These are phyloP conservation scores for Chaenogobius annularis DNA, from an alignment of 2,113 vertebrate genomes.

Conservation along the genomic window DNA sequence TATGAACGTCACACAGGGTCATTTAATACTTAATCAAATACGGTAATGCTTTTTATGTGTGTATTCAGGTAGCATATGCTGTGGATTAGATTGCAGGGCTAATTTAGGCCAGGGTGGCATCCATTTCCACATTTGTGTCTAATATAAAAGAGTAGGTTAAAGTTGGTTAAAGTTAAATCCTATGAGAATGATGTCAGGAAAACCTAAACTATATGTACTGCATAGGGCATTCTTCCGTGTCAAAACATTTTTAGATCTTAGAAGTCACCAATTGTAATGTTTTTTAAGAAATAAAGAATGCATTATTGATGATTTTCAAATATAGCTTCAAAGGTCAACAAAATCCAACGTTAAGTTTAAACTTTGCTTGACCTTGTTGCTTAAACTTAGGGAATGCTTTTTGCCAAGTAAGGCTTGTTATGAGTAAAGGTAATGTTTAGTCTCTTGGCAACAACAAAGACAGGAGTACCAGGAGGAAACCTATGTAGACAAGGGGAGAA, in stretches of 20 bases:
- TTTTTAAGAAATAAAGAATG: background rate
- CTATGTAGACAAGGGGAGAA: too few relatives aligned
- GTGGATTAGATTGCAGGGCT: slow-evolving; percentile 25
- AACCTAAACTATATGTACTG: slow-evolving; percentile 17
- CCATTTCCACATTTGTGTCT: slow-evolving; percentile 17
- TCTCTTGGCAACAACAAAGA: too few relatives aligned
- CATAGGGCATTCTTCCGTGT: background rate
- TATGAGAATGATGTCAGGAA: slow-evolving; percentile 15
- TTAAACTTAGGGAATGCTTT: background rate
- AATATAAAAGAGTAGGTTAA: slow-evolving; percentile 17
- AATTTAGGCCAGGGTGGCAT: slow-evolving; percentile 27
- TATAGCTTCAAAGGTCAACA: background rate
- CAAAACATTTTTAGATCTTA: background rate
- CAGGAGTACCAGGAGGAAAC: too few relatives aligned
- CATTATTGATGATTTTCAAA: background rate
- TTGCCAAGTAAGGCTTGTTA: too few relatives aligned
- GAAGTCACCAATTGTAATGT: background rate
- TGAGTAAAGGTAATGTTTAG: too few relatives aligned
- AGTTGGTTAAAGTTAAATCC: background rate
- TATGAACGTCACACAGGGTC: slow-evolving; percentile 21
- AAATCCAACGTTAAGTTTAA: background rate
- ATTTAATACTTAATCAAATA: slow-evolving; percentile 30
- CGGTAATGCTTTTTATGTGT: slow-evolving; percentile 12
- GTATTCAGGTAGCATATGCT: slow-evolving; percentile 9
- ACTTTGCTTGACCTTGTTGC: background rate